These are phyloP conservation scores for Capromys pilorides DNA, from an alignment of 2,797 vertebrate genomes.

Conservation along the genomic window DNA sequence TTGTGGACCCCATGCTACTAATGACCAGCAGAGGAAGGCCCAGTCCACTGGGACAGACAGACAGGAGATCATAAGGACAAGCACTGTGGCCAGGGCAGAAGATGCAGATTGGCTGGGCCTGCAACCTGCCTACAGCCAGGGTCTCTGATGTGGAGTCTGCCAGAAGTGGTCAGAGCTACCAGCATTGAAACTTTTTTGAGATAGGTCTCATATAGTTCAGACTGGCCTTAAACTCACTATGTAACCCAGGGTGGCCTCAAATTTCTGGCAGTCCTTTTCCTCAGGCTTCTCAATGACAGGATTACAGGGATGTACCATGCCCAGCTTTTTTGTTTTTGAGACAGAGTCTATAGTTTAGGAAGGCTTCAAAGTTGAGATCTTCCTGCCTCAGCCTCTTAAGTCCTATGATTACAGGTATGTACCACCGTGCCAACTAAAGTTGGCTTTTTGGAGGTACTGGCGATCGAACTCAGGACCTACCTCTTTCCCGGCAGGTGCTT, in stretches of 20 bases:
- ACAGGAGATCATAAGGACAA: no score
- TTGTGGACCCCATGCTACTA: neutral
- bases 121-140: accelerated
- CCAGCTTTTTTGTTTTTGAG: neutral
- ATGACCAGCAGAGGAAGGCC: neutral
- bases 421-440: neutral
- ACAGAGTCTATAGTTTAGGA: neutral
- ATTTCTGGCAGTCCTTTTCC: neutral
- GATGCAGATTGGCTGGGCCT: neutral
- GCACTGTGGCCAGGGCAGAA: neutral
- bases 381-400: no score
- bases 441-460: neutral
- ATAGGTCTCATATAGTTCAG: neutral
- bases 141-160: neutral
- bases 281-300: neutral
- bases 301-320: neutral
- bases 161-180: neutral
- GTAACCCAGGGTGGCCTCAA: neutral
- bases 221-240: neutral
- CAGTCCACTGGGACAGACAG: neutral
- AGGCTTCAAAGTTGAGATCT: neutral
- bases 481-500: no score
- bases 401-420: neutral
- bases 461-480: no score
- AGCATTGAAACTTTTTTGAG: neutral